A percentile compares a stretch with the other conserved stretches of the same genome.
Conservation (phyloP, 2,797 vertebrate species). For the Notolepis coatsorum region DNA sequence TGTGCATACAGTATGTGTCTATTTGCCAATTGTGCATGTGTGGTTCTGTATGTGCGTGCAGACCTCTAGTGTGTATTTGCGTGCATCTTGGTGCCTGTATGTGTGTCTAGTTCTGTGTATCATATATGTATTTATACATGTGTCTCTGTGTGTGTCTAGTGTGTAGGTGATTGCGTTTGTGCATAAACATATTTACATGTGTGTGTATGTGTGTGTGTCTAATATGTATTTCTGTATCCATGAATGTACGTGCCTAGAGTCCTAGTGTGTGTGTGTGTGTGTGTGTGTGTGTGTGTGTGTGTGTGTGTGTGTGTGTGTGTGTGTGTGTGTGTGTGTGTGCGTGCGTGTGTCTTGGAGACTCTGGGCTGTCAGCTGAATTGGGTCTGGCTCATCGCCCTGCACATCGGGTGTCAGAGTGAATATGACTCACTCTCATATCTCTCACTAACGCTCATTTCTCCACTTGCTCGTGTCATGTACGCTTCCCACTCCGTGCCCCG, state of each 20-base stretch:
- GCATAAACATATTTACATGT: too few relatives aligned
- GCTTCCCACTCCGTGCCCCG: too few relatives aligned
- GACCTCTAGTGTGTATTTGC: constrained; percentile 25
- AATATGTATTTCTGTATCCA: constrained; percentile 11
- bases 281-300: not conserved
- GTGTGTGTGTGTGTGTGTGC: constrained; percentile 46
- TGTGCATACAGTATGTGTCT: not conserved
- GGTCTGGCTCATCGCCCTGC: constrained; percentile 73
- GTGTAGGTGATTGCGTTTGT: too few relatives aligned
- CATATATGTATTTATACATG: not conserved
- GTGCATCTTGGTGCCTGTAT: not conserved
- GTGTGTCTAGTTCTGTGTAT: not conserved
- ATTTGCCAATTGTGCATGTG: constrained; percentile 34
- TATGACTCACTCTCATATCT: constrained; percentile 80
- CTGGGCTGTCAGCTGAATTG: constrained; percentile 77
- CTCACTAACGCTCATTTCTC: too few relatives aligned
- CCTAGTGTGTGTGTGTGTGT: not conserved
- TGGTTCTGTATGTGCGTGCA: constrained; percentile 50
- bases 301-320: constrained; percentile 48
- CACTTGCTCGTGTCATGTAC: too few relatives aligned
- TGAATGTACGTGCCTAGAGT: not conserved
- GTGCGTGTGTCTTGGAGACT: constrained; percentile 55
- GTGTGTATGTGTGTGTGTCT: constrained; percentile 15
- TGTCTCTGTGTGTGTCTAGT: not conserved
- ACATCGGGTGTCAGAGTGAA: constrained; percentile 73